Conservation (phyloP, 2,797 vertebrate genomes). For the Masticophis lateralis region DNA sequence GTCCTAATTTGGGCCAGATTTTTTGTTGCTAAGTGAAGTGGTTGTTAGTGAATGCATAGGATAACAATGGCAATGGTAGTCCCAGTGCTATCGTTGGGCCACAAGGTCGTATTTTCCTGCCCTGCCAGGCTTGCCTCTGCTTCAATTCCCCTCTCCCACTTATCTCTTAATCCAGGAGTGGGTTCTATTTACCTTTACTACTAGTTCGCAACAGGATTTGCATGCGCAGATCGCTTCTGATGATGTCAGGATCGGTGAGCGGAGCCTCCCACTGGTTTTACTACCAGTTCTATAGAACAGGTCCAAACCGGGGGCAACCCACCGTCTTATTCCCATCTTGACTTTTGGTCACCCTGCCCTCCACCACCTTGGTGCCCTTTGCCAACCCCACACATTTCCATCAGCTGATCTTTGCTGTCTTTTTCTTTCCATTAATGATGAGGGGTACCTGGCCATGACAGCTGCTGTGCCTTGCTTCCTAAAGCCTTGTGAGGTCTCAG, state of each 20-base stretch:
- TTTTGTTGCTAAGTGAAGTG: background rate
- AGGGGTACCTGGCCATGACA: background rate
- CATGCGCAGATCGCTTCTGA: too few species aligned
- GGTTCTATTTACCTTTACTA: too few species aligned
- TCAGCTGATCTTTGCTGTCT: background rate
- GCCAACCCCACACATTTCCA: accelerated
- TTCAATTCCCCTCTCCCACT: background rate
- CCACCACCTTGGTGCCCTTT: background rate
- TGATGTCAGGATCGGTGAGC: too few species aligned
- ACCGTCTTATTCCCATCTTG: accelerated
- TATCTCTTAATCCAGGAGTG: background rate
- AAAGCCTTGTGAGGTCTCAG: background rate
- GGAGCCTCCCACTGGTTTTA: too few species aligned
- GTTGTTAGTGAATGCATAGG: background rate
- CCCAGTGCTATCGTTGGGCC: background rate
- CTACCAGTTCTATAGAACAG: too few species aligned
- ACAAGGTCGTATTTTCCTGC: background rate
- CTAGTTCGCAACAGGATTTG: too few species aligned
- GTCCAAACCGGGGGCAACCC: too few species aligned
- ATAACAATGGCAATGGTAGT: background rate
- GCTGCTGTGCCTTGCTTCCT: background rate
- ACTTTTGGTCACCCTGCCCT: background rate
- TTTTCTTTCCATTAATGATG: background rate
- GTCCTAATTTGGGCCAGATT: background rate
- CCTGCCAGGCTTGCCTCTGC: background rate